A percentile compares a stretch with the other conserved stretches of the same genome.
Evolutionary conservation across 2,888 invertebrate genomes (phyloP).

Genomic region (Dynastes tityus): DNA sequence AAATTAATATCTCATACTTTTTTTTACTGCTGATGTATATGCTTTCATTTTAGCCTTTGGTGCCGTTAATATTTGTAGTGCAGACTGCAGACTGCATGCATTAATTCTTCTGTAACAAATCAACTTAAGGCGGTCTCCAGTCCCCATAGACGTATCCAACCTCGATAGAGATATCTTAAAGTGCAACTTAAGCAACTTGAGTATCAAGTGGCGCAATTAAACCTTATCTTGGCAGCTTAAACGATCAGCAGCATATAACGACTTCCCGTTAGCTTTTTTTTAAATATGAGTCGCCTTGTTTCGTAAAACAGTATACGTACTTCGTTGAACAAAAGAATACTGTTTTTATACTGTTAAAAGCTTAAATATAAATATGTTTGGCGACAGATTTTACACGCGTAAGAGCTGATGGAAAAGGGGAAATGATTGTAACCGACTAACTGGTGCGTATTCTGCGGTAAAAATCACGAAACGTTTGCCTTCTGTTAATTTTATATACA

Average conservation of each 20-base stretch:
- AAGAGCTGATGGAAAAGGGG: not conserved
- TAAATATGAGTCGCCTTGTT: constrained; percentile 2
- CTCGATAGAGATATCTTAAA: not conserved
- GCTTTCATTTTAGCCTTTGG: too few relatives aligned
- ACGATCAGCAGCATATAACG: not conserved
- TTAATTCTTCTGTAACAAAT: too few relatives aligned
- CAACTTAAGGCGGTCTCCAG: too few relatives aligned
- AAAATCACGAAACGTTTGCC: too few relatives aligned
- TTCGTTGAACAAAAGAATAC: not conserved
- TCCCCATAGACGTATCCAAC: not conserved
- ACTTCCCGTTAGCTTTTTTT: constrained; percentile 15
- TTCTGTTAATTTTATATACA: too few relatives aligned
- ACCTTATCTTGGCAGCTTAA: not conserved
- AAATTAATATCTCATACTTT: too few relatives aligned
- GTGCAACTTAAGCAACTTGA: not conserved
- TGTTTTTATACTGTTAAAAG: constrained; percentile 5
- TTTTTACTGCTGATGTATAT: too few relatives aligned
- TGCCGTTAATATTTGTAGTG: too few relatives aligned
- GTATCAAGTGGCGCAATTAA: constrained; percentile 19
- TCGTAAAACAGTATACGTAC: constrained; percentile 2
- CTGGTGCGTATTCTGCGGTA: not conserved
- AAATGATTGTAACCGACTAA: not conserved
- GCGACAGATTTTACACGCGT: not conserved
- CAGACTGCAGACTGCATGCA: too few relatives aligned
- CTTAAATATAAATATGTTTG: constrained; percentile 3